Evolutionary conservation across 2,888 invertebrate species (phyloP).

Genomic region (Callinectes sapidus): DNA sequence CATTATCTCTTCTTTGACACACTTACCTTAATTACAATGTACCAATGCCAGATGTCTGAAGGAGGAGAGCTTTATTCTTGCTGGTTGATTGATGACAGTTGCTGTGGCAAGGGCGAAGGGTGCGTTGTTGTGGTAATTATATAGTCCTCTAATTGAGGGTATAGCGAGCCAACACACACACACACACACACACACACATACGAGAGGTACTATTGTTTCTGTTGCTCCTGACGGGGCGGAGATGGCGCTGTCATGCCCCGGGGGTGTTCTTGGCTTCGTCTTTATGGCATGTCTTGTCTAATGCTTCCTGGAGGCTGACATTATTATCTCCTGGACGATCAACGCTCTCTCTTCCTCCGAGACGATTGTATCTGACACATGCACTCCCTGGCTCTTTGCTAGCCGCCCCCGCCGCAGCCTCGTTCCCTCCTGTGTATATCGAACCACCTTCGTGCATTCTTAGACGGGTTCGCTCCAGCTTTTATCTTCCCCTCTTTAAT

Average conservation of each 20-base stretch:
- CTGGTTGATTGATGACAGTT: neutral
- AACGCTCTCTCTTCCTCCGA: slow-evolving; percentile 7
- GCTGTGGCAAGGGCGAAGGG: neutral
- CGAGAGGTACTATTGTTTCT: neutral
- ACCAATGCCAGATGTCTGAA: neutral
- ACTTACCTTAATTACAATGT: neutral
- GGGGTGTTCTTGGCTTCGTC: neutral
- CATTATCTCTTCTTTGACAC: neutral
- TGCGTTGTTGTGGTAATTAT: neutral
- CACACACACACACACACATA: neutral
- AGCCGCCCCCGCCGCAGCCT: neutral
- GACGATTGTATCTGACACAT: slow-evolving; percentile 29
- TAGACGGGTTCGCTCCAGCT: neutral
- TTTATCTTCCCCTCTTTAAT: neutral
- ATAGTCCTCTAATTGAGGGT: neutral
- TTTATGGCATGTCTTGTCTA: slow-evolving; percentile 6
- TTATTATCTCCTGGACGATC: neutral
- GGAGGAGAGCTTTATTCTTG: neutral
- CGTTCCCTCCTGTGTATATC: neutral
- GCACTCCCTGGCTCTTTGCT: neutral
- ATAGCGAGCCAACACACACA: neutral
- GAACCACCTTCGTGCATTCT: neutral
- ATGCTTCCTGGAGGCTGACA: slow-evolving; percentile 19
- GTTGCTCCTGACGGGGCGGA: neutral
- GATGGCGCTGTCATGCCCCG: neutral